Evolutionary conservation across 1,140 invertebrate species (phyloP).

Genomic region (Atta cephalotes): DNA sequence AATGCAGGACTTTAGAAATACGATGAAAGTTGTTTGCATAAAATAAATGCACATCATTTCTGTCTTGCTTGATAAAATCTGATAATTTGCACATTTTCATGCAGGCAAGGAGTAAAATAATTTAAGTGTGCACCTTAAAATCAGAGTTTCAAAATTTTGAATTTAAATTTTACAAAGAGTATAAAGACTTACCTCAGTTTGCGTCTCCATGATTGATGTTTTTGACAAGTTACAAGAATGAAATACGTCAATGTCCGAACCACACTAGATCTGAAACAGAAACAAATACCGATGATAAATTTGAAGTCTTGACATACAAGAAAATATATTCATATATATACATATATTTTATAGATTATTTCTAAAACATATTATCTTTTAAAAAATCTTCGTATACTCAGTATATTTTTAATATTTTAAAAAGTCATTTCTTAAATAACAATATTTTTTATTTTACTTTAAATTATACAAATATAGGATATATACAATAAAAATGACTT

Average conservation of each 20-base stretch:
- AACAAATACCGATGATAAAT: conserved; percentile 32
- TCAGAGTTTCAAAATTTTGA: background rate
- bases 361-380: background rate
- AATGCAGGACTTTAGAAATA: background rate
- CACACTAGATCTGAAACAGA: conserved; percentile 11
- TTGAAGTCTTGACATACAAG: background rate
- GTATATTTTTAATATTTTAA: background rate
- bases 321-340: background rate
- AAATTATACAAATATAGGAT: background rate
- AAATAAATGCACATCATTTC: background rate
- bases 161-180: conserved; percentile 13
- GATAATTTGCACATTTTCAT: conserved; percentile 1
- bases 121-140: background rate
- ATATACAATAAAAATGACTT: background rate
- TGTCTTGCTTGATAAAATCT: background rate
- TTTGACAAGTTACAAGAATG: conserved; percentile 28
- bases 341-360: background rate
- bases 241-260: conserved; percentile 17
- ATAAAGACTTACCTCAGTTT: conserved; percentile 17
- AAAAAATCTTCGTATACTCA: background rate
- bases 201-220: conserved; percentile 45
- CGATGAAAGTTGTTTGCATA: background rate
- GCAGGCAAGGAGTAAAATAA: background rate
- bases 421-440: background rate
- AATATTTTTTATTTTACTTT: conserved; percentile 8